Conservation (phyloP, 2,113 vertebrate genomes). For the Boulengeromyrus knoepffleri region DNA sequence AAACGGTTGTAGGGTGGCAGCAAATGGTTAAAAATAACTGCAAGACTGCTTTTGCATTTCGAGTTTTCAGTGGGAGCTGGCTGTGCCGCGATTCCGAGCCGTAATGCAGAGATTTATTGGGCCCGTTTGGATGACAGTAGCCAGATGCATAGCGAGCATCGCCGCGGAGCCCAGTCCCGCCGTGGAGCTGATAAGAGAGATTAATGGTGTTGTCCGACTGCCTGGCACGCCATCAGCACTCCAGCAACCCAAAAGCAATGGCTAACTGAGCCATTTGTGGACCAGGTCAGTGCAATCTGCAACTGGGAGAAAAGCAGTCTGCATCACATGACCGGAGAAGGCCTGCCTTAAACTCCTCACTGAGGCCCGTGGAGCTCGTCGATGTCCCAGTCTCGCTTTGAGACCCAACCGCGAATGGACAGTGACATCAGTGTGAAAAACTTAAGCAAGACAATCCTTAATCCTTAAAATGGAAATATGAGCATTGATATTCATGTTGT, state of each 20-base stretch:
- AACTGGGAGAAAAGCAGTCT: conserved; percentile 55
- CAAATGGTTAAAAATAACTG: conserved; percentile 40
- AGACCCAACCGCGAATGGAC: not conserved
- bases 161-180: conserved; percentile 52
- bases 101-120: conserved; percentile 24
- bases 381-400: not conserved
- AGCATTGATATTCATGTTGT: conserved; percentile 12
- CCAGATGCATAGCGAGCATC: conserved; percentile 51
- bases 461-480: conserved; percentile 11
- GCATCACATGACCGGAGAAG: conserved; percentile 54
- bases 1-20: conserved; percentile 33
- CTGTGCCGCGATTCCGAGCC: conserved; percentile 36
- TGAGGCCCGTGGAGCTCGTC: not conserved
- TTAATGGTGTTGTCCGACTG: conserved; percentile 69
- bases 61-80: conserved; percentile 11
- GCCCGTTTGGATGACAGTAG: conserved; percentile 48
- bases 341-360: not conserved
- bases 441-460: not conserved
- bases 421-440: not conserved
- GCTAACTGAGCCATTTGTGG: conserved; percentile 67
- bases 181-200: conserved; percentile 69
- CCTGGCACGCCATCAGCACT: conserved; percentile 63
- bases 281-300: conserved; percentile 46
- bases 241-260: conserved; percentile 61
- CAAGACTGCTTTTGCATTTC: conserved; percentile 28